A percentile compares a stretch with the other conserved stretches of the same genome.
phyloP scores from a whole-genome alignment of 1,140 invertebrate species.

The Nomia melanderi region DNA sequence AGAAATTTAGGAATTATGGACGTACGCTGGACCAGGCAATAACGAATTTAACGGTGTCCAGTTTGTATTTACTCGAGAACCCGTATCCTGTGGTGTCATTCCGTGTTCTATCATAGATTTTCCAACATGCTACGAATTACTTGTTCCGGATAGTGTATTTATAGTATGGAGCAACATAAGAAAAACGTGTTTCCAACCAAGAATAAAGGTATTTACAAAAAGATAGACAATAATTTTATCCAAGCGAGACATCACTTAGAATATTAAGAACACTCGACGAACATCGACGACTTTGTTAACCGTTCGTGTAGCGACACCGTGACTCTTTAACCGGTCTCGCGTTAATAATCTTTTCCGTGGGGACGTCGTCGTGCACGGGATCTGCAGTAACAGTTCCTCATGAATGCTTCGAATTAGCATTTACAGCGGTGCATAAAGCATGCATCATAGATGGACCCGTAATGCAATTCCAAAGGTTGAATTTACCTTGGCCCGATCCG shows the following conservation, averaged over 20 bases:
- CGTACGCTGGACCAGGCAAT: background rate
- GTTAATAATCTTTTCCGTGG: background rate
- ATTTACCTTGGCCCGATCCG: constrained; percentile 9
- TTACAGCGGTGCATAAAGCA: constrained; percentile 15
- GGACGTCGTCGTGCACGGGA: background rate
- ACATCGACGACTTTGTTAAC: too few species aligned
- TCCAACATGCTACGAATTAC: constrained; percentile 3
- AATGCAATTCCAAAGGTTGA: constrained; percentile 37
- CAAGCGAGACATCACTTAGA: background rate
- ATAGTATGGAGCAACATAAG: background rate
- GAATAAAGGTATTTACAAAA: constrained; percentile 4
- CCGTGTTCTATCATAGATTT: constrained; percentile 2
- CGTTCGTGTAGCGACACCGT: too few species aligned
- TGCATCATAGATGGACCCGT: constrained; percentile 31
- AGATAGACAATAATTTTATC: background rate
- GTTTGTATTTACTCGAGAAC: constrained; percentile 1
- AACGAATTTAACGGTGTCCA: background rate
- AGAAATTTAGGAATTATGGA: background rate
- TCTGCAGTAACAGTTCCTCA: constrained; percentile 1
- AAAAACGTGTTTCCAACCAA: background rate
- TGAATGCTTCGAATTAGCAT: constrained; percentile 20
- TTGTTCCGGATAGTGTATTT: constrained; percentile 2
- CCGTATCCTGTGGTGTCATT: background rate
- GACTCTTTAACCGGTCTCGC: background rate
- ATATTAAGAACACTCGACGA: background rate